Evolutionary conservation across 2,888 invertebrate genomes (phyloP), one percentile per base, ranked within the genome.

Genomic region (Archips xylosteana): DNA sequence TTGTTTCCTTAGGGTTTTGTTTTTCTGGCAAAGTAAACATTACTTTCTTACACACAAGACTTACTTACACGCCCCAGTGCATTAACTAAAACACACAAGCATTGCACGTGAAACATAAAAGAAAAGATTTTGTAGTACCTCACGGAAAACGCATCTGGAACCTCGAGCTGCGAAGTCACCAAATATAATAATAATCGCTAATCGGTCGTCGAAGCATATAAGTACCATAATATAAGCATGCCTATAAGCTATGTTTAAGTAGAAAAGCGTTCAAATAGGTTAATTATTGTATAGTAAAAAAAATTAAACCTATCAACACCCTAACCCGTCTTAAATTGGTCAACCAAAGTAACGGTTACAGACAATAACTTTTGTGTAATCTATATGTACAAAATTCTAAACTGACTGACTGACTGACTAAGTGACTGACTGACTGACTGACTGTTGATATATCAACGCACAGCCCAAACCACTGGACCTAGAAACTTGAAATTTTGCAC

Each of bases 1-100:
- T 63, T 63, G 63, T 63, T 63, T 51, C 54, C 62, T 54, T 54
- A 70, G 61, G 61, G 23, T 36, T 62, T 62, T 51, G 51, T 69
- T 62, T 69, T 51, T 47, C 60, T 60, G 47, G 59, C 36, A 15
- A 15, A 12, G 47, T 9, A 60, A 60, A 60, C 60, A 60, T 39
- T 13, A 60, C 60, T 60, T 39, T n/a, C 60, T 36, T 60, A 39
- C 36, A 12, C 10, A 12, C 32, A 32, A 12, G 10, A 57, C 32
- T 57, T 12, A 57, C 57, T 54, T 32, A 57, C 32, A 12, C 54
- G 8, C 51, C 12, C 15, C 51, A 10, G 10, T 12, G 51, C 15
- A 15, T 15, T 23, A 15, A 15, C 51, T 15, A 51, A 51, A 51
- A 51, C 10, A n/a, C 51, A 9, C 51, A 6, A 15, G 51, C 6